Conservation (phyloP, 1,140 invertebrate genomes). For the Gonioctena quinquepunctata region DNA sequence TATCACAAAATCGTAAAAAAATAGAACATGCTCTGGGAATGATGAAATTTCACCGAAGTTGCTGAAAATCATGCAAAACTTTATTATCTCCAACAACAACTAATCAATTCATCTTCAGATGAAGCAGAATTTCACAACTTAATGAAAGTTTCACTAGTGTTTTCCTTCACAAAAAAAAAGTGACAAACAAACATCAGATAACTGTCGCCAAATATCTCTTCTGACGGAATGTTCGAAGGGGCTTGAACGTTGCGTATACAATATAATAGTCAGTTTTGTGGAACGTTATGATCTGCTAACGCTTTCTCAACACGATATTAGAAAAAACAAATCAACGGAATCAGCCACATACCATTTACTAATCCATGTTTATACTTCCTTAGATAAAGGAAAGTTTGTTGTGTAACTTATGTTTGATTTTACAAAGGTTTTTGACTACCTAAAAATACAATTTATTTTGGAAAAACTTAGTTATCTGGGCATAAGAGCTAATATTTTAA, state of each 20-base stretch:
- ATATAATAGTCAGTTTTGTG: neutral
- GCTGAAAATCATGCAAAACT: neutral
- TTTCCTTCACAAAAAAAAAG: neutral
- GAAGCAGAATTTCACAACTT: neutral
- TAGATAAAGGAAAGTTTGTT: neutral
- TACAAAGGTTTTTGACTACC: neutral
- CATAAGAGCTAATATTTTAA: neutral
- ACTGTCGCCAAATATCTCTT: too few species aligned
- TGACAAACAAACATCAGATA: neutral
- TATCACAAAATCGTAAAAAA: neutral
- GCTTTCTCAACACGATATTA: neutral
- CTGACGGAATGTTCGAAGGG: neutral
- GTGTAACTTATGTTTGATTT: neutral
- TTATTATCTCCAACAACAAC: neutral
- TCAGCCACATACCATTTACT: too few species aligned
- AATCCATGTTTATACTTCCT: neutral
- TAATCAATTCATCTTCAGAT: neutral
- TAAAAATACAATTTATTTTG: neutral
- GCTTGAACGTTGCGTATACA: neutral
- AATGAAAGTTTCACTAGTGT: neutral
- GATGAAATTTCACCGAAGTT: neutral
- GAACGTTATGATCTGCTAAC: neutral
- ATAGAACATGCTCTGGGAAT: neutral
- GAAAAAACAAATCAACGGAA: neutral
- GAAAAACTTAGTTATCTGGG: neutral